Percentiles rank a stretch among this genome's conserved stretches.
These are phyloP conservation scores for Leptinotarsa undecemlineata DNA, from an alignment of 1,140 invertebrate species.

Conservation along the genomic window DNA sequence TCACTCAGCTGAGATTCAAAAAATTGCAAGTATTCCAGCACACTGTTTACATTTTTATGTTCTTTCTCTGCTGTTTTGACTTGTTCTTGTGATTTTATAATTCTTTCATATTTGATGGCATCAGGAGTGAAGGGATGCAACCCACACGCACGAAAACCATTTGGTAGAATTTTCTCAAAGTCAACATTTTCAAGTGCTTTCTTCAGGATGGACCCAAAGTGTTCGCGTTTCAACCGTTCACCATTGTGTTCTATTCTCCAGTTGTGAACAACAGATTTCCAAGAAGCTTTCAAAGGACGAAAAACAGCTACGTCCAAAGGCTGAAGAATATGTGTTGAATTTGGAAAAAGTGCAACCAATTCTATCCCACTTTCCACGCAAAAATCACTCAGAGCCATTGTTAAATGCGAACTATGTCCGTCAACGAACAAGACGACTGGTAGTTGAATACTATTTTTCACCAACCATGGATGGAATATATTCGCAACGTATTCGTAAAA, in stretches of 20 bases:
- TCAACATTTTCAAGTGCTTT: neutral
- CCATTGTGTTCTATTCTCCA: constrained; percentile 1
- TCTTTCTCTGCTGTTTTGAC: neutral
- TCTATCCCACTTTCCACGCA: neutral
- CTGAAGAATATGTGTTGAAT: constrained; percentile 35
- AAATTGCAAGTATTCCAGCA: neutral
- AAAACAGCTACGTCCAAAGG: constrained; percentile 34
- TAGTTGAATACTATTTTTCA: constrained; percentile 2
- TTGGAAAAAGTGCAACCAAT: constrained; percentile 43
- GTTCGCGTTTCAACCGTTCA: constrained; percentile 1
- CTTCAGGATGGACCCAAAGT: neutral
- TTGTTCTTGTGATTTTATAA: constrained; percentile 10
- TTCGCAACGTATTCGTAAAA: constrained; percentile 14
- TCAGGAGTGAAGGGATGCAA: constrained; percentile 39
- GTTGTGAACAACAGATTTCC: constrained; percentile 28
- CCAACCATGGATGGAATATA: constrained; percentile 12
- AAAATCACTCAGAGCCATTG: constrained; percentile 31
- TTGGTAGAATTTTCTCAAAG: constrained; percentile 19
- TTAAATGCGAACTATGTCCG: constrained; percentile 8
- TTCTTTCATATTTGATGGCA: constrained; percentile 15
- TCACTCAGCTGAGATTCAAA: neutral
- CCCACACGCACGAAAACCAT: constrained; percentile 42
- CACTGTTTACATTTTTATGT: neutral
- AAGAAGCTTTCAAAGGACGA: constrained; percentile 25
- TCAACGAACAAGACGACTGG: constrained; percentile 8